Evolutionary conservation across 2,113 vertebrate genomes (phyloP).

Genomic region (Pluvialis apricaria): DNA sequence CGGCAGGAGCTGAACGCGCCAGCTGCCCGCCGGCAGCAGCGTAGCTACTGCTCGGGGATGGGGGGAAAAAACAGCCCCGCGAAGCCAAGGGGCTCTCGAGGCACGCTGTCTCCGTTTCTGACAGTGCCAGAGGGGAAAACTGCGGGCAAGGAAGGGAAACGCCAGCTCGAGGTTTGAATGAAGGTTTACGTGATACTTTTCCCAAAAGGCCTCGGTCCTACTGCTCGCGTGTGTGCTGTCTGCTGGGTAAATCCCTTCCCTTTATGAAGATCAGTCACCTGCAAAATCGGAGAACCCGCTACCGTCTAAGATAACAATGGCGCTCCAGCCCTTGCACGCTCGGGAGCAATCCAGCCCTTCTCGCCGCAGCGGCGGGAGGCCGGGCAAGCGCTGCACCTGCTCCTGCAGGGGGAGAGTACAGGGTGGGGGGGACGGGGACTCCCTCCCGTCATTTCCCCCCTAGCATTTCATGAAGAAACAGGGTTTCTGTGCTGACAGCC

Average conservation of each 20-base stretch:
- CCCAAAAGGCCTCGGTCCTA: not conserved
- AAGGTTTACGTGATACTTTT: not conserved
- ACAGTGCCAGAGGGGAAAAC: not conserved
- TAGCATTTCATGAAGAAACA: not conserved
- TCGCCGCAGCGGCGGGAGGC: not conserved
- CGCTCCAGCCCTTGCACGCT: not conserved
- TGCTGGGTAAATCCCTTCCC: not conserved
- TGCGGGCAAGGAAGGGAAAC: not conserved
- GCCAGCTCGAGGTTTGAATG: not conserved
- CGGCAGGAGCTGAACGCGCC: not conserved
- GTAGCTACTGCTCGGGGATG: not conserved
- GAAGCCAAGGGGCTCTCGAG: not conserved
- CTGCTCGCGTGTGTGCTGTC: not conserved
- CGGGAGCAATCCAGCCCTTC: not conserved
- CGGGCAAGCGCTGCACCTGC: not conserved
- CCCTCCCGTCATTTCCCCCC: not conserved
- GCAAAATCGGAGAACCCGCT: not conserved
- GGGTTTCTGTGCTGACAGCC: not conserved
- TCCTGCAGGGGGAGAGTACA: not conserved
- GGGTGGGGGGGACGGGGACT: not conserved
- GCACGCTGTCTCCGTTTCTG: rapidly evolving
- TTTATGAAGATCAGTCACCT: not conserved
- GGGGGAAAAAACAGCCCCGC: not conserved
- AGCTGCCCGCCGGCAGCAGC: not conserved
- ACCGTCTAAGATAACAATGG: not conserved